Conservation (phyloP, 2,113 vertebrate species). For the Sebastes fasciatus region DNA sequence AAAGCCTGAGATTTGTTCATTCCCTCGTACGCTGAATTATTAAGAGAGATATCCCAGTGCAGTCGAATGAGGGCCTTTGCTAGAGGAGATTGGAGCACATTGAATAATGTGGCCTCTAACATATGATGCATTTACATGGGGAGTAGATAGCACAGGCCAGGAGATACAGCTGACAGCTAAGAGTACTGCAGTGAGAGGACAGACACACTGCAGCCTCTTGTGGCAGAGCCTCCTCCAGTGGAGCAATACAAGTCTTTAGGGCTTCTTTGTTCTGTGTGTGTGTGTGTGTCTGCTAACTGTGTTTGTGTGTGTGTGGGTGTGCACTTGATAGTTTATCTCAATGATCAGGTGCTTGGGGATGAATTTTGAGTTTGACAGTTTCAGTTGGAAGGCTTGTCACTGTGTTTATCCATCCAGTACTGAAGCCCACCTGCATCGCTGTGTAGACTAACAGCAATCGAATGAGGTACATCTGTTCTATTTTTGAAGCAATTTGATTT, state of each 20-base stretch:
- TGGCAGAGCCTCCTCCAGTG: slow-evolving; percentile 36
- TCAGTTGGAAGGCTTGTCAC: slow-evolving; percentile 22
- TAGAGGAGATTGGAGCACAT: slow-evolving; percentile 15
- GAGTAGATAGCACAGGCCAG: slow-evolving; percentile 4
- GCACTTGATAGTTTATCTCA: not conserved
- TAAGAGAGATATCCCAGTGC: slow-evolving; percentile 21
- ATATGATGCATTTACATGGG: slow-evolving; percentile 12
- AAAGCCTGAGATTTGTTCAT: slow-evolving; percentile 26
- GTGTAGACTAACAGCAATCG: slow-evolving; percentile 22
- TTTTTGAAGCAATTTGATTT: not conserved
- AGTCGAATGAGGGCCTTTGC: slow-evolving; percentile 18
- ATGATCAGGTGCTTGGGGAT: slow-evolving; percentile 22
- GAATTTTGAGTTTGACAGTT: slow-evolving; percentile 41
- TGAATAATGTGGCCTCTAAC: slow-evolving; percentile 24
- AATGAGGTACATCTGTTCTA: slow-evolving; percentile 35
- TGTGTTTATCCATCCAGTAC: slow-evolving; percentile 51
- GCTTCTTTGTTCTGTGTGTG: slow-evolving; percentile 6
- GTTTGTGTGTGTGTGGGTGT: not conserved
- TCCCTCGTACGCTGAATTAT: slow-evolving; percentile 15
- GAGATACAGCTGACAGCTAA: slow-evolving; percentile 37
- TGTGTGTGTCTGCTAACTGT: not conserved
- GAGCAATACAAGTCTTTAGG: slow-evolving; percentile 35
- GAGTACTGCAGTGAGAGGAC: slow-evolving; percentile 49
- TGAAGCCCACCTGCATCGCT: slow-evolving; percentile 42
- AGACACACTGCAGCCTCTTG: slow-evolving; percentile 39